Evolutionary conservation across 2,797 vertebrate species (phyloP), one percentile per base, ranked within the genome.

Genomic region (Peromyscus nudipes): DNA sequence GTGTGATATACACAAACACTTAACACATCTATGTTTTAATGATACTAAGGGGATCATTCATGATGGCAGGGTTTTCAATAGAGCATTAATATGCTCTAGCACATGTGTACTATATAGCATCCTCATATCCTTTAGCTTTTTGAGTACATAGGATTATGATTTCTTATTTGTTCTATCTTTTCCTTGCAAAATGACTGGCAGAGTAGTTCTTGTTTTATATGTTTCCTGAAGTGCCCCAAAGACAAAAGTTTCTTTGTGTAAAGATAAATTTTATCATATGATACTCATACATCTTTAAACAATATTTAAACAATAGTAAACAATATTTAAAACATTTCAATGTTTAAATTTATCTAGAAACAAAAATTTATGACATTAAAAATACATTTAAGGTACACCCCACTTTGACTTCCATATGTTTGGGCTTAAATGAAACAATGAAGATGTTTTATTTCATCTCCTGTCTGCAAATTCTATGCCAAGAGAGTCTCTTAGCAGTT

Each of bases 391-490:
- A 73, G 37, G 8, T 55, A 76, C 75, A 77, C 31, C 34, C 86
- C 64, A 83, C 60, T 62, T 37, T 93, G 75, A 13, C 14, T 94
- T 85, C 84, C 79, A 34, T 34, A 34, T 64, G 10, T 79, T 80
- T 95, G 40, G 6, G 10, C 73, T 97, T 94, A 94, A 97, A 95
- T 16, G 12, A 80, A 10, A 91, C 11, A 23, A 62, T 52, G 27
- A 64, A 8, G 55, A 64, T 62, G 46, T 82, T 95, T 94, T 92
- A 52, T 88, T 89, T 95, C 29, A 81, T 89, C 92, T 96, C n/a
- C 73, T 37, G 1, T 52, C n/a, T 86, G 9, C 25, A 89, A 84
- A 43, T 90, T 75, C 43, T 96, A 46, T 43, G 46, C 40, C 94
- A 88, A 91, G 95, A 94, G 43, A 81, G 19, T 79, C 85, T 62